Evolutionary conservation across 2,113 vertebrate genomes (phyloP).

Genomic region (Chionis minor): DNA sequence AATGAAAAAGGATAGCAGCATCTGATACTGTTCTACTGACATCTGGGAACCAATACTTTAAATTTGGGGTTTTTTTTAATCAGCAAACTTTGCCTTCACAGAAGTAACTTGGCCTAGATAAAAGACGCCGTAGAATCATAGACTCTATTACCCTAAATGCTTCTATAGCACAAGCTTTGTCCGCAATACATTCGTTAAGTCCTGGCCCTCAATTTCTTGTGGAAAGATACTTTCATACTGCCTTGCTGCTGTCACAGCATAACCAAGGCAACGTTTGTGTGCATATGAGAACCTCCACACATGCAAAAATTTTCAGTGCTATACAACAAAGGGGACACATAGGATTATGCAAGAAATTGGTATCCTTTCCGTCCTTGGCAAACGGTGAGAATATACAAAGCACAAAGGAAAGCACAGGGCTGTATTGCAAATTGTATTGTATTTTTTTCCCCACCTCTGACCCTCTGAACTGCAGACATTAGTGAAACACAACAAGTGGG

Average conservation of each 20-base stretch:
- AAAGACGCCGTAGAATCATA: neutral
- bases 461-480: neutral
- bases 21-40: neutral
- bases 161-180: neutral
- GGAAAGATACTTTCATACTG: neutral
- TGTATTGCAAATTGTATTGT: neutral
- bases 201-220: neutral
- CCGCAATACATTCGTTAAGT: neutral
- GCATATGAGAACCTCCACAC: neutral
- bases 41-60: neutral
- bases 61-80: neutral
- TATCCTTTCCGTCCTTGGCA: neutral
- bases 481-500: neutral
- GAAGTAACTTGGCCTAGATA: neutral
- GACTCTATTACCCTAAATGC: neutral
- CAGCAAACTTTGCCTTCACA: neutral
- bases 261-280: neutral
- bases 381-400: neutral
- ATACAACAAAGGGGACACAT: neutral
- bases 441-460: neutral
- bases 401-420: neutral
- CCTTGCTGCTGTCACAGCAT: neutral
- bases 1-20: neutral
- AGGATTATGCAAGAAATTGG: neutral
- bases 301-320: neutral